Evolutionary conservation across 2,113 vertebrate genomes (phyloP).

Genomic region (Callorhinus ursinus): DNA sequence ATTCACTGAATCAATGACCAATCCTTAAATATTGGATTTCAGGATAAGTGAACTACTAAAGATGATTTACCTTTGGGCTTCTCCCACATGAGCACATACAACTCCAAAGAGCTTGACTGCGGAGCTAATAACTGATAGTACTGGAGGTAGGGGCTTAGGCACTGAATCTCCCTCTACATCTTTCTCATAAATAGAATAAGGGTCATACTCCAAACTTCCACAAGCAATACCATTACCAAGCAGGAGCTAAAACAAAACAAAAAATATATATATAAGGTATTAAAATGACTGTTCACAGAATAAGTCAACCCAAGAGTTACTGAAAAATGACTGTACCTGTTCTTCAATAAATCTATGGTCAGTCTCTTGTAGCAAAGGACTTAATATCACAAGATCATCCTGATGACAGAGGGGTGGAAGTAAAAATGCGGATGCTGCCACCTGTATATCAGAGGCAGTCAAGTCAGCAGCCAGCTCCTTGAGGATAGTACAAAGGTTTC

Average conservation of each 20-base stretch:
- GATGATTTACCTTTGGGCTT: conserved; percentile 90
- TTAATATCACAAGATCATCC: conserved; percentile 90
- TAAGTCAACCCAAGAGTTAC: neutral
- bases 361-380: conserved; percentile 88
- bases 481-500: conserved; percentile 88
- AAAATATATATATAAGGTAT: neutral
- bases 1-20: neutral
- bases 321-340: conserved; percentile 87
- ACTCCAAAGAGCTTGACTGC: conserved; percentile 91
- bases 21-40: neutral
- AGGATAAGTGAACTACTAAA: neutral
- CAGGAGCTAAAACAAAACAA: conserved; percentile 86
- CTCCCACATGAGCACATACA: conserved; percentile 89
- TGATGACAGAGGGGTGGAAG: conserved; percentile 91
- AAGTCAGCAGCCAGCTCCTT: conserved; percentile 93
- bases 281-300: conserved; percentile 1
- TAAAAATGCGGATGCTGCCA: conserved; percentile 87
- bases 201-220: conserved; percentile 93
- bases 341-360: conserved; percentile 93
- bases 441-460: conserved; percentile 88
- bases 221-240: conserved; percentile 88
- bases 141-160: conserved; percentile 90
- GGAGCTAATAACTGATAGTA: conserved; percentile 86
- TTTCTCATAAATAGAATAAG: conserved; percentile 89
- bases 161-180: conserved; percentile 83